A percentile compares a stretch with the other conserved stretches of the same genome.
These are phyloP conservation scores for Poecilia latipinna DNA, from an alignment of 2,113 vertebrate species.

Conservation along the genomic window DNA sequence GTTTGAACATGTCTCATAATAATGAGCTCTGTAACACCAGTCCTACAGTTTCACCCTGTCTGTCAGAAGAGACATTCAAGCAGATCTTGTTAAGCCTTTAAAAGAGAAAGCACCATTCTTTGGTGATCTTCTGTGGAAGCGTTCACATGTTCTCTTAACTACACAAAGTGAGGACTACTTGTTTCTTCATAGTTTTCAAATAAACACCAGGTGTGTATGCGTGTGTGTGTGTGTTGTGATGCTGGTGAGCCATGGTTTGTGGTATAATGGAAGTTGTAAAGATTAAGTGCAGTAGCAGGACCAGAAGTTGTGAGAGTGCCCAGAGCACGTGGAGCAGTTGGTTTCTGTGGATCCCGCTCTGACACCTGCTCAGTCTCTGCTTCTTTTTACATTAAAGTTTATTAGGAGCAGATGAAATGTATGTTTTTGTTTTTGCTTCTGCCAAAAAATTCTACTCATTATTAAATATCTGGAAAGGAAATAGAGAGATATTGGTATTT, in stretches of 20 bases:
- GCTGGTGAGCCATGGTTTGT: constrained; percentile 48
- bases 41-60: not conserved
- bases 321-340: constrained; percentile 49
- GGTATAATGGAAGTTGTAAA: constrained; percentile 37
- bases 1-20: not conserved
- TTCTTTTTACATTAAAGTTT: not conserved
- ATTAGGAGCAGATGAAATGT: too few relatives aligned
- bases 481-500: not conserved
- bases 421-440: too few relatives aligned
- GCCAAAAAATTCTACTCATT: too few relatives aligned
- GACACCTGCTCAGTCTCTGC: not conserved
- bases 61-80: not conserved
- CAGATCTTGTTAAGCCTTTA: not conserved
- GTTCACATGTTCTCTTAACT: constrained; percentile 18
- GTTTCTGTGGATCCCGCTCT: not conserved
- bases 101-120: constrained; percentile 25
- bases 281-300: constrained; percentile 11
- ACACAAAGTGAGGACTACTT: not conserved
- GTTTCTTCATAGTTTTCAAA: constrained; percentile 22
- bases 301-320: constrained; percentile 1
- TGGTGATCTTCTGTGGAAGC: constrained; percentile 8
- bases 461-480: not conserved
- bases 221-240: constrained; percentile 3
- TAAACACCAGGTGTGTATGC: constrained; percentile 18
- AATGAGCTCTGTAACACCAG: not conserved